These are phyloP conservation scores for Drosophila littoralis DNA, from an alignment of 1,140 invertebrate species.

Conservation along the genomic window DNA sequence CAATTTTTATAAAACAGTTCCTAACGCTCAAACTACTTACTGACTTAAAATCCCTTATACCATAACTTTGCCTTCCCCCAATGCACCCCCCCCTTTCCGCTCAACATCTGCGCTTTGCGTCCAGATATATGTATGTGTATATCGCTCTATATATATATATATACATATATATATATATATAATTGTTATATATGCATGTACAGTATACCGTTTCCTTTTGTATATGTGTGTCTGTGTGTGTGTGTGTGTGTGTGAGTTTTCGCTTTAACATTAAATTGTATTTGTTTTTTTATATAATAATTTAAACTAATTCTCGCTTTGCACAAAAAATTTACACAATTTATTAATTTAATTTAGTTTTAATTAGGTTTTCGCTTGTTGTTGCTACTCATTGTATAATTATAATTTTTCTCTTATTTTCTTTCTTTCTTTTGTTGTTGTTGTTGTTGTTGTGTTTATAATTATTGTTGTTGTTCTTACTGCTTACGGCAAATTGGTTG, in stretches of 20 bases:
- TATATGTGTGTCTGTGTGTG: constrained; percentile 49
- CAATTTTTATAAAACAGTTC: constrained; percentile 51
- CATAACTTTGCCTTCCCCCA: constrained; percentile 14
- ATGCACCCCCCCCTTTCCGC: constrained; percentile 3
- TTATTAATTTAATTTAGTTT: constrained; percentile 79
- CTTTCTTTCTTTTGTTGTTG: too few relatives aligned
- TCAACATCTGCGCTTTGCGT: constrained; percentile 73
- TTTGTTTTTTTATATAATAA: constrained; percentile 57
- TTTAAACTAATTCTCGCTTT: constrained; percentile 79
- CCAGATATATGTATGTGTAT: constrained; percentile 61
- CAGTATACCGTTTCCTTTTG: constrained; percentile 68
- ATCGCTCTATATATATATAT: constrained; percentile 33
- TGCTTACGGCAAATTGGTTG: constrained; percentile 68
- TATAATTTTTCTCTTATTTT: constrained; percentile 60
- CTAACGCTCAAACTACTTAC: constrained; percentile 68
- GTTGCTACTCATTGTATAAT: constrained; percentile 55
- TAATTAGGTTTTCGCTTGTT: constrained; percentile 55
- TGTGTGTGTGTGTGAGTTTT: constrained; percentile 38
- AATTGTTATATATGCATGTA: constrained; percentile 65
- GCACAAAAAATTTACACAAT: constrained; percentile 79
- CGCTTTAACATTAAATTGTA: constrained; percentile 42
- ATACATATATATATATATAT: constrained; percentile 39
- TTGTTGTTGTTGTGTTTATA: constrained; percentile 25
- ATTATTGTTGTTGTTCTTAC: constrained; percentile 50
- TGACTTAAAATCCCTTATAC: constrained; percentile 38